Conservation (phyloP, 1,140 invertebrate genomes). For the Drosophila arawakana region DNA sequence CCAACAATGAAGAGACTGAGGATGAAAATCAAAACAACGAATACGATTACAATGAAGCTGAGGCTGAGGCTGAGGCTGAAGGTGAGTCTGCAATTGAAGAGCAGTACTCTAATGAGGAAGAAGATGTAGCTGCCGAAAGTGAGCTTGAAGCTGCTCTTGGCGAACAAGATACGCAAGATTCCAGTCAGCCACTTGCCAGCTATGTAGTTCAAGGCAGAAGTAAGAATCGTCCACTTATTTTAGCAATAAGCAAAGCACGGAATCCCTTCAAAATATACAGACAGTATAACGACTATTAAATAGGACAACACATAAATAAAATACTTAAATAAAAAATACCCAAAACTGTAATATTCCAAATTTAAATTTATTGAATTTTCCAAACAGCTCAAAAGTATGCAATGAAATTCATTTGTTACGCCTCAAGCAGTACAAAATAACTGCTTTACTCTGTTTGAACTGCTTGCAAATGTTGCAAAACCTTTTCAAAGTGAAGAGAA, state of each 20-base stretch:
- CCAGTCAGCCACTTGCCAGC: background rate
- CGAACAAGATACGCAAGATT: background rate
- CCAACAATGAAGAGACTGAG: background rate
- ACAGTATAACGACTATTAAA: slow-evolving; percentile 10
- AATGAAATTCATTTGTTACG: background rate
- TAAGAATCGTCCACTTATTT: slow-evolving; percentile 11
- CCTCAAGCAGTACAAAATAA: background rate
- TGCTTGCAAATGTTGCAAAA: background rate
- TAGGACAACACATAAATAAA: slow-evolving; percentile 8
- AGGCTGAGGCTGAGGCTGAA: background rate
- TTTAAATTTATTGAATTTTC: background rate
- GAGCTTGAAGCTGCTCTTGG: background rate
- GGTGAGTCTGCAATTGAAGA: background rate
- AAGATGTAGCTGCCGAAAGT: background rate
- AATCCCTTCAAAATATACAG: slow-evolving; percentile 23
- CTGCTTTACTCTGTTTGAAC: background rate
- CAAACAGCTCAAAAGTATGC: background rate
- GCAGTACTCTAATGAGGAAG: slow-evolving; percentile 1
- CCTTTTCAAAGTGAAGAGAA: too few relatives aligned
- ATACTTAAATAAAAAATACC: too few relatives aligned
- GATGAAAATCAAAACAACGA: slow-evolving; percentile 1
- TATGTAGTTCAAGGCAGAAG: slow-evolving; percentile 23
- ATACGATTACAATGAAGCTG: background rate
- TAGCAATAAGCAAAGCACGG: slow-evolving; percentile 19
- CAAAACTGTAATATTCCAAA: too few relatives aligned